These are phyloP conservation scores for Dendrocincla tyrannina DNA, from an alignment of 2,797 vertebrate genomes.

Conservation along the genomic window DNA sequence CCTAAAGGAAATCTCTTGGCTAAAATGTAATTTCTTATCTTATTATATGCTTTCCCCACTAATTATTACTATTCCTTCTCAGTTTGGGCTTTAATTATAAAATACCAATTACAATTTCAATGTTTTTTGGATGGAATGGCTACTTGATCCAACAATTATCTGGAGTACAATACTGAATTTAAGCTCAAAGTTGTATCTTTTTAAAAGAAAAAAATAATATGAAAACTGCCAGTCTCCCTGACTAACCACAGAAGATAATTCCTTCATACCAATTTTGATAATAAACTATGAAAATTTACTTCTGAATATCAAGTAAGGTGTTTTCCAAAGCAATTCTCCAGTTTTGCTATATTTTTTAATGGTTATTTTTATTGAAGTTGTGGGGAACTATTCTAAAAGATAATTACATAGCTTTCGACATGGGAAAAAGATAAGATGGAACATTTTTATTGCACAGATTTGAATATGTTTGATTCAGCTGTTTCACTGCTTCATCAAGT, in stretches of 20 bases:
- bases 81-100: conserved; percentile 52
- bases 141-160: not conserved
- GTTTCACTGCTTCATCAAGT: conserved; percentile 24
- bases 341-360: not conserved
- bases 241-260: not conserved
- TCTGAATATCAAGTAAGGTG: conserved; percentile 11
- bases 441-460: not conserved
- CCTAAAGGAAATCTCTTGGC: not conserved
- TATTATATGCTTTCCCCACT: not conserved
- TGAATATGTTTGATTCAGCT: not conserved
- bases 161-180: not conserved
- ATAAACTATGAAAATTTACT: conserved; percentile 18
- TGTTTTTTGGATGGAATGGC: conserved; percentile 21
- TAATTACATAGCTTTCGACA: conserved; percentile 31
- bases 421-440: conserved; percentile 7
- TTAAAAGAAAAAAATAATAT: not conserved
- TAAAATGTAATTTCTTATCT: conserved; percentile 29
- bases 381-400: not conserved
- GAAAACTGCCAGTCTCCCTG: not conserved
- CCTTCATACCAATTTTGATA: not conserved
- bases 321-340: conserved; percentile 27
- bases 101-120: conserved; percentile 35
- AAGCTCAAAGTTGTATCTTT: not conserved
- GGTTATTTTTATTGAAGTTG: not conserved
- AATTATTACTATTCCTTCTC: conserved; percentile 37